Evolutionary conservation across 1,140 invertebrate genomes (phyloP).

Genomic region (Bombus waltoni): DNA sequence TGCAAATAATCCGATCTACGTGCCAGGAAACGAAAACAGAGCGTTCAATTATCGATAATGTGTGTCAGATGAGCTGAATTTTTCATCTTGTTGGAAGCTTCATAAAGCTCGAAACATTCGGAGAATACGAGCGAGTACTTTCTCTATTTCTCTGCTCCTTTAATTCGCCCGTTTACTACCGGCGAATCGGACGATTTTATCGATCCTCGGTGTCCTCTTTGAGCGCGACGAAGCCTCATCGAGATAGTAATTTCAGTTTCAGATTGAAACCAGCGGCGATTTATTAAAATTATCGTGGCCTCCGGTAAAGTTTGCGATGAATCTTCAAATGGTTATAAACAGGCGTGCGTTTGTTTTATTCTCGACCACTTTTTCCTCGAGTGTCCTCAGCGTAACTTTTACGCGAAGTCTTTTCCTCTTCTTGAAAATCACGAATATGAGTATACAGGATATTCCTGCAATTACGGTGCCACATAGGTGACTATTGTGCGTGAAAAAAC

Average conservation of each 20-base stretch:
- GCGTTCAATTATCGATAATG: not conserved
- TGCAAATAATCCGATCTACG: not conserved
- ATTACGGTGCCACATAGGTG: not conserved
- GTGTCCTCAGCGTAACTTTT: not conserved
- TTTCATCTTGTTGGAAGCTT: not conserved
- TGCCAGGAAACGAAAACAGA: not conserved
- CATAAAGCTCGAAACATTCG: not conserved
- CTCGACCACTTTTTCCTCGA: not conserved
- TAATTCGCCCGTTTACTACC: not conserved
- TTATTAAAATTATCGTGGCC: constrained; percentile 15
- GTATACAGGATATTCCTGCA: not conserved
- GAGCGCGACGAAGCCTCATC: not conserved
- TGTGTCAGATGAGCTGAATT: not conserved
- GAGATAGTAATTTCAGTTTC: constrained; percentile 2
- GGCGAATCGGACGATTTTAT: not conserved
- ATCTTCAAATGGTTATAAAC: not conserved
- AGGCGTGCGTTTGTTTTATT: not conserved
- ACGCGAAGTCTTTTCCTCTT: not conserved
- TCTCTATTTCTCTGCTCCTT: not conserved
- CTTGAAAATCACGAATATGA: not conserved
- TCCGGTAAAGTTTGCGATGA: not conserved
- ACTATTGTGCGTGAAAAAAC: too few species aligned
- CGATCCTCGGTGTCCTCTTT: not conserved
- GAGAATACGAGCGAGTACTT: not conserved
- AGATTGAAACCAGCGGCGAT: not conserved